A percentile compares a stretch with the other conserved stretches of the same genome.
phyloP scores from a whole-genome alignment of 2,888 invertebrate species.

The Drosophila acutilabella region DNA sequence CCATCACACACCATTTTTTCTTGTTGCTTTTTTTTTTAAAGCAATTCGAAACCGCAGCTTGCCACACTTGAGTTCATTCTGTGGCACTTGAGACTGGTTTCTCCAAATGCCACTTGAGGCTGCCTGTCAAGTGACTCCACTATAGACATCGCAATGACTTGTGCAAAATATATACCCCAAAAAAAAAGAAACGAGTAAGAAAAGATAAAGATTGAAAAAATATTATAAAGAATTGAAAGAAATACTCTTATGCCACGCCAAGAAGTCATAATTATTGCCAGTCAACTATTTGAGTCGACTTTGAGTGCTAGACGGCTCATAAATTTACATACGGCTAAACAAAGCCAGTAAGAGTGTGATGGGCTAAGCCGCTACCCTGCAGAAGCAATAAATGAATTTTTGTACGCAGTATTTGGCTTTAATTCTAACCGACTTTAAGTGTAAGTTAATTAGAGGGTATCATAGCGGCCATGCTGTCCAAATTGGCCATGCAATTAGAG shows the following conservation, averaged over 20 bases:
- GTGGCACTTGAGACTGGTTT: constrained; percentile 79
- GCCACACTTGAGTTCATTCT: constrained; percentile 73
- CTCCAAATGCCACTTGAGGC: constrained; percentile 74
- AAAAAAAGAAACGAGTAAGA: constrained; percentile 6
- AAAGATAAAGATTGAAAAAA: constrained; percentile 21
- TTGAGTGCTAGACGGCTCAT: constrained; percentile 52
- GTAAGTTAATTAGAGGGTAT: not conserved
- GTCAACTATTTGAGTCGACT: constrained; percentile 63
- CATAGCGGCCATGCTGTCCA: not conserved
- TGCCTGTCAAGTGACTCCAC: constrained; percentile 74
- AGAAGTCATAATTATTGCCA: constrained; percentile 80
- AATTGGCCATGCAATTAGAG: not conserved
- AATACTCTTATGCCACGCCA: constrained; percentile 57
- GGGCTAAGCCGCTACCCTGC: constrained; percentile 7
- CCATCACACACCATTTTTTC: constrained; percentile 43
- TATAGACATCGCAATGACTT: constrained; percentile 71
- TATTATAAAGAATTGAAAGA: constrained; percentile 40
- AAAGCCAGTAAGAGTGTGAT: not conserved
- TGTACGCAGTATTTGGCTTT: too few relatives aligned
- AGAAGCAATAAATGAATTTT: too few relatives aligned
- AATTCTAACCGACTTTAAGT: too few relatives aligned
- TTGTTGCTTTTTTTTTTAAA: not conserved
- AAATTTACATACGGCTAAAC: constrained; percentile 72
- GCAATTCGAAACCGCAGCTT: constrained; percentile 37
- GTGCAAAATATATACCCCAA: constrained; percentile 60